phyloP scores from a whole-genome alignment of 64 coral and sea anemone genomes.

The Stichodactyla helianthus region DNA sequence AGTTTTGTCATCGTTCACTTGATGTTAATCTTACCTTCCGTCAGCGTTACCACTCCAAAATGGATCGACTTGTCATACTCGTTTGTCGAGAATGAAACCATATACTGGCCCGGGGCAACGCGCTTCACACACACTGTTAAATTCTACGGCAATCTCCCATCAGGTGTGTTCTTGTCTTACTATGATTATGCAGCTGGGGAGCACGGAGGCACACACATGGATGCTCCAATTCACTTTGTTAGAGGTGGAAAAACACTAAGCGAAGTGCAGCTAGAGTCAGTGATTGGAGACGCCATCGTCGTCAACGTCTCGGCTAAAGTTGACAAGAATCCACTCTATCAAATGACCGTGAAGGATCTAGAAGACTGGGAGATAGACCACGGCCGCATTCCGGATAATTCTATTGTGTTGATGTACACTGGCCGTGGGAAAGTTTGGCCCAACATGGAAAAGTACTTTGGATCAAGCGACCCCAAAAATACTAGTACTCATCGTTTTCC shows the following conservation, averaged over 20 bases:
- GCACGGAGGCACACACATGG: constrained; percentile 56
- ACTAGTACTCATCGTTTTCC: constrained; percentile 43
- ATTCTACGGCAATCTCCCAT: not conserved
- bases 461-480: constrained; percentile 34
- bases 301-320: constrained; percentile 52
- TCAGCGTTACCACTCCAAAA: not conserved
- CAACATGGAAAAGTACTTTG: constrained; percentile 40
- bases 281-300: constrained; percentile 53
- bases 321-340: constrained; percentile 35
- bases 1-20: not conserved
- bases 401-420: constrained; percentile 51
- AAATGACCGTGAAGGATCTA: constrained; percentile 38
- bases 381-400: constrained; percentile 41
- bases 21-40: not conserved
- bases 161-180: not conserved
- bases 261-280: constrained; percentile 30
- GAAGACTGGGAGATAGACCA: constrained; percentile 51
- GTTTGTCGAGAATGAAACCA: constrained; percentile 31
- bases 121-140: constrained; percentile 12
- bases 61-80: constrained; percentile 55
- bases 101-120: constrained; percentile 26
- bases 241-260: not conserved
- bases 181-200: constrained; percentile 20
- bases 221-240: constrained; percentile 41
- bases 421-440: constrained; percentile 55